Evolutionary conservation across 1,140 invertebrate species (phyloP), one percentile per base, ranked within the genome.

Genomic region (Ceratina australensis): DNA sequence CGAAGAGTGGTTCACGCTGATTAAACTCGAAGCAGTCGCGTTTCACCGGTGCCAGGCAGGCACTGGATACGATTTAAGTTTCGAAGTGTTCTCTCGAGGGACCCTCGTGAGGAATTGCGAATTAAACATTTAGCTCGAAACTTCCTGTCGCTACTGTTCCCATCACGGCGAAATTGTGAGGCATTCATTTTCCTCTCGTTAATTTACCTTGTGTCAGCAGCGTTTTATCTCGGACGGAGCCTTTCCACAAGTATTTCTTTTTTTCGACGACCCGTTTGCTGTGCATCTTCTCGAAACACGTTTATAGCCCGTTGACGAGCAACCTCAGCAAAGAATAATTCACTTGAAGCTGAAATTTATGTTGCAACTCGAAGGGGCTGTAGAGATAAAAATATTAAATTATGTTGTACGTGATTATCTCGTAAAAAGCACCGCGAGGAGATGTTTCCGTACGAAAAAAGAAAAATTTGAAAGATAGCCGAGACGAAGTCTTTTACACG

Each of bases 181-280:
- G 63, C 63, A 68, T 81, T 72, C 66, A 82, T 82, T 67, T 57
- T 61, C 18, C 61, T 33, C 72, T 79, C 68, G 54, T 72, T 72
- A 78, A 52, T 66, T 72, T 13, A 42, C 56, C 13, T 47, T 24
- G 28, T 7, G 64, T 66, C 52, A 65, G 26, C 20, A 3, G 10
- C 33, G 33, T 52, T 66, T 42, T 28, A 61, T 0, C 20, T 10
- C 7, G 0, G 2, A 47, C 12, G 2, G 3, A 7, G 0, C 20
- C 20, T 10, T 10, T 52, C 16, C 15, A 28, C 0, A 7, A 10
- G 15, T 28, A n/a, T 56, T 49, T 2, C 7, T 12, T 24, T 1
- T 42, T 42, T 42, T 42, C 3, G 5, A 10, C 8, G 10, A 42
- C 33, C 33, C 33, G 33, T 42, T 42, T 42, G 5, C 3, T 20